These are phyloP conservation scores for Pipistrellus pipistrellus DNA, from an alignment of 2,797 vertebrate genomes.

Conservation along the genomic window DNA sequence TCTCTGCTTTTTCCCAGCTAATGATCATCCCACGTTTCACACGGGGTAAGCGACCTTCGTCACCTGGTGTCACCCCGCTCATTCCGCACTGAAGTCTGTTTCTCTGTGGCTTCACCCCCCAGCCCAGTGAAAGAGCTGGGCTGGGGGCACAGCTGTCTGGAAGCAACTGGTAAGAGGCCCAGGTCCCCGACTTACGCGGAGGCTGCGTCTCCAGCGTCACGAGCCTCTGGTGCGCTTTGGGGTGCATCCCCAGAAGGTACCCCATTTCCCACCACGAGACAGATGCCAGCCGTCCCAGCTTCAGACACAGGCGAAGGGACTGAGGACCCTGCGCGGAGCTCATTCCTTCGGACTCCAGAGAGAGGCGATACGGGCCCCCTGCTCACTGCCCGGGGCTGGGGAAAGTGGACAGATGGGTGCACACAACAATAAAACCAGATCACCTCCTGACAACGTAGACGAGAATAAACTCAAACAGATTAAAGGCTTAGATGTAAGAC, in stretches of 20 bases:
- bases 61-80: background rate
- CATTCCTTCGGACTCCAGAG: too few species aligned
- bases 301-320: background rate
- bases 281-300: fast-evolving
- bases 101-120: background rate
- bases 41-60: background rate
- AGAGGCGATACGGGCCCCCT: fast-evolving
- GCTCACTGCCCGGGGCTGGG: background rate
- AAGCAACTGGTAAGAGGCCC: background rate
- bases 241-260: background rate
- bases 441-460: background rate
- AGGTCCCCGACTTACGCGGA: background rate
- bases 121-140: background rate
- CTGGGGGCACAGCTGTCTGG: background rate
- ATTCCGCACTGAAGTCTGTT: background rate
- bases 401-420: fast-evolving
- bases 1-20: too few species aligned
- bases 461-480: too few species aligned
- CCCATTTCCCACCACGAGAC: background rate
- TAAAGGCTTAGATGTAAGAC: background rate
- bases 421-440: background rate
- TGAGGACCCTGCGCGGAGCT: background rate
- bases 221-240: background rate
- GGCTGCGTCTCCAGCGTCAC: background rate
- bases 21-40: background rate